Percentiles rank a stretch among this genome's conserved stretches.
Conservation (phyloP, 2,113 vertebrate species). For the Hystrix cristata region DNA sequence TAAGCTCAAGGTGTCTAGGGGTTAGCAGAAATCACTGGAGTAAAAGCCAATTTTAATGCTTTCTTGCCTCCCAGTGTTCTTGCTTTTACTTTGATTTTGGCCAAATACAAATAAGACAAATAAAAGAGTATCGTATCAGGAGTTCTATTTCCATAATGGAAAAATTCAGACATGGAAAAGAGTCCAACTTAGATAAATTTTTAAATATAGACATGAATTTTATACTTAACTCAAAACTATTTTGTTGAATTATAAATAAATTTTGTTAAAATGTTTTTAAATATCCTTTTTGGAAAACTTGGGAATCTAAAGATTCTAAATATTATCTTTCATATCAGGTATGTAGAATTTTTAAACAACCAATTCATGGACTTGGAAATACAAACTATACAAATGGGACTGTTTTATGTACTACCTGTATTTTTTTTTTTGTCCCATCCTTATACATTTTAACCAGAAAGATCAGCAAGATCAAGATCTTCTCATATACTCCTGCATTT, state of each 20-base stretch:
- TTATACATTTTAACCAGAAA: slow-evolving; percentile 13
- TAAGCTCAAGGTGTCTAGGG: not conserved
- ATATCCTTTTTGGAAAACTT: not conserved
- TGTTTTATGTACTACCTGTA: not conserved
- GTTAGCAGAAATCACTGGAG: not conserved
- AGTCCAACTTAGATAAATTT: not conserved
- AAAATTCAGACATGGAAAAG: not conserved
- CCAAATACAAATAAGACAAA: not conserved
- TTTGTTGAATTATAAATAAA: slow-evolving; percentile 19
- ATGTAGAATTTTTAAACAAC: not conserved
- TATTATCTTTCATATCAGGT: slow-evolving; percentile 5
- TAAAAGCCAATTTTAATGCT: not conserved
- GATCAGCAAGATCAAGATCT: not conserved
- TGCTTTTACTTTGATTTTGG: slow-evolving; percentile 15
- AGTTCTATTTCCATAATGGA: not conserved
- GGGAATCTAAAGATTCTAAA: not conserved
- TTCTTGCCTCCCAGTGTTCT: not conserved
- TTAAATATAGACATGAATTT: not conserved
- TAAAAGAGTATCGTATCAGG: not conserved
- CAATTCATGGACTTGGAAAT: not conserved
- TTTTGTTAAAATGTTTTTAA: slow-evolving; percentile 23
- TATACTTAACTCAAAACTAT: not conserved
- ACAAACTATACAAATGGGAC: not conserved
- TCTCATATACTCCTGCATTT: not conserved
- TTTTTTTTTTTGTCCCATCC: not conserved